Base-by-base conservation (phyloP, 1,140 invertebrate genomes). In the Cydia fagiglandana region DNA sequence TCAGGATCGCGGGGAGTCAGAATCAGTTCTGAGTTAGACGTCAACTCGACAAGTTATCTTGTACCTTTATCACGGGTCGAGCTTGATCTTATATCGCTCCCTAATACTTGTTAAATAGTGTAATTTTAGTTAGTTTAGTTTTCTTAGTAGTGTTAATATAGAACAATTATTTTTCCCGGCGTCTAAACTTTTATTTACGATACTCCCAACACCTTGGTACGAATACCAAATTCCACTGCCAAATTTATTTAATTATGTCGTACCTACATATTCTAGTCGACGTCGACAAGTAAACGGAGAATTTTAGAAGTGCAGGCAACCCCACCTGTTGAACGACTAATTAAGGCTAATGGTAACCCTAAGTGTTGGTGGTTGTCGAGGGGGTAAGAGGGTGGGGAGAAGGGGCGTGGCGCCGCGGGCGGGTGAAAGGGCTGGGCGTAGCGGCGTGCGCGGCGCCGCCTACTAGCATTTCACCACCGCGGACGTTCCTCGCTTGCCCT, bases 401-500 rank as follows among this genome's bases (percentile, higher is more conserved):
- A 64, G 84, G 83, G 88, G 88, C 86, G 90, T 86, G 83, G 87
- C 81, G 79, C 76, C 77, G 82, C 80, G 77, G 81, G 79, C 77
- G 83, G 81, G 89, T 91, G 90, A 91, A 90, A 90, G 91, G 88
- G 91, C 88, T 90, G 88, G 91, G 91, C 91, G 91, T 88, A 77
- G 86, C 91, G 84, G 87, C 89, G 88, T 91, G 90, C 82, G 68
- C 86, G 82, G 86, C 84, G 82, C 89, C 91, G 89, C 91, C 89
- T 84, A 89, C 86, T 82, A 76, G 73, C 88, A 90, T 92, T 92
- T 91, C 90, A 91, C 89, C 90, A 91, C 88, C 89, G 86, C 81
- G 77, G 77, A 81, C 84, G 87, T 80, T 86, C 83, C 86, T 83
- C 85, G 83, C 84, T 84, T 87, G 89, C 82, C 89, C 90, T 91